Evolutionary conservation across 2,113 vertebrate genomes (phyloP).

Genomic region (Oncorhynchus nerka): DNA sequence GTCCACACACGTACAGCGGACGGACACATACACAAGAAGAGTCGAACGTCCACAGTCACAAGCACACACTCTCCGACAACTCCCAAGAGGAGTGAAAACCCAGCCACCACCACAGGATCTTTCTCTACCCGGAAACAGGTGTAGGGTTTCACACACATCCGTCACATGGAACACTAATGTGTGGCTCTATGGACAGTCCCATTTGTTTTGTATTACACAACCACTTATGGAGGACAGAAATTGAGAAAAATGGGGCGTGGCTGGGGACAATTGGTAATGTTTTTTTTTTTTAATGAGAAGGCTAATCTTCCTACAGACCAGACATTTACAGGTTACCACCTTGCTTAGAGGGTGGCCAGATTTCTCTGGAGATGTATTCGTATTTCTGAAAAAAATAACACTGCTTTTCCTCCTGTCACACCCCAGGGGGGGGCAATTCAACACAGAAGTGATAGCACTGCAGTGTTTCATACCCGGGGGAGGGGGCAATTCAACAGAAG

Average conservation of each 20-base stretch:
- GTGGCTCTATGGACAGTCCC: slow-evolving; percentile 28
- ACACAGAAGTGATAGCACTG: not conserved
- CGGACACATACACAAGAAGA: not conserved
- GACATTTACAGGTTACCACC: too few species aligned
- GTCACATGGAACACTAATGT: slow-evolving; percentile 50
- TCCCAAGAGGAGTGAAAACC: not conserved
- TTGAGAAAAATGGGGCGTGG: not conserved
- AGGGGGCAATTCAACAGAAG: too few species aligned
- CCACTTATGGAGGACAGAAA: slow-evolving; percentile 1
- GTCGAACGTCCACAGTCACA: too few species aligned
- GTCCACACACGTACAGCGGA: slow-evolving; percentile 2
- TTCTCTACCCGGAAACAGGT: slow-evolving; percentile 42
- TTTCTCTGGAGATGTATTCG: too few species aligned
- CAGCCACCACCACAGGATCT: slow-evolving; percentile 48
- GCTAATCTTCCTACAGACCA: too few species aligned
- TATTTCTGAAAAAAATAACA: too few species aligned
- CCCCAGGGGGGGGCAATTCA: slow-evolving; percentile 21
- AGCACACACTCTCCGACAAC: too few species aligned
- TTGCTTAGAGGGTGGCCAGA: too few species aligned
- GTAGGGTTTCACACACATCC: slow-evolving; percentile 65
- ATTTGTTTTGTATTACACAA: slow-evolving; percentile 38
- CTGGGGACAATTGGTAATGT: too few species aligned
- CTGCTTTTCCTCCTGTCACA: too few species aligned
- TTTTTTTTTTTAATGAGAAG: too few species aligned
- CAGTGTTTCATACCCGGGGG: too few species aligned